phyloP scores from a whole-genome alignment of 2,113 vertebrate species.

The Galemys pyrenaicus region DNA sequence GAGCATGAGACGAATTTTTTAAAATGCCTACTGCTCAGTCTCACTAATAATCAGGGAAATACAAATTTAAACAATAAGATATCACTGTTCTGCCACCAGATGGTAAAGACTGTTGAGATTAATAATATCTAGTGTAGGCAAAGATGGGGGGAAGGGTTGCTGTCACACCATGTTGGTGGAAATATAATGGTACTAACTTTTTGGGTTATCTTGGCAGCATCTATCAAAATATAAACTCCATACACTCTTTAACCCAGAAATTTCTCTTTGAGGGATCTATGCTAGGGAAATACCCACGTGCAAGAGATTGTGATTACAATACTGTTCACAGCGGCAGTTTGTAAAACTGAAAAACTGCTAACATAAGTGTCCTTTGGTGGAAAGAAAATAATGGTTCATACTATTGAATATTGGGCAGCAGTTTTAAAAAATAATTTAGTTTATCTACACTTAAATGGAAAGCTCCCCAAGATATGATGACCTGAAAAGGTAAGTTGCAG shows the following conservation, averaged over 20 bases:
- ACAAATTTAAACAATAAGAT: background rate
- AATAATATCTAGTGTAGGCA: background rate
- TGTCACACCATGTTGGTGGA: background rate
- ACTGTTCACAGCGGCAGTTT: background rate
- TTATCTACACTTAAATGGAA: slow-evolving; percentile 12
- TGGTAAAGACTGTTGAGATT: slow-evolving; percentile 33
- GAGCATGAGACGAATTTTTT: background rate
- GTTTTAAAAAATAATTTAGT: background rate
- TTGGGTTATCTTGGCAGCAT: background rate
- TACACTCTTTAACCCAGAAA: background rate
- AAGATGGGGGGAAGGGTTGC: background rate
- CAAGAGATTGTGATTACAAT: background rate
- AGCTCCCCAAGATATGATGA: background rate
- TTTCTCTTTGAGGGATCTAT: background rate
- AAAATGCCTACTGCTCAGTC: background rate
- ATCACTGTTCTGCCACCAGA: background rate
- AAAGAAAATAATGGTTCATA: background rate
- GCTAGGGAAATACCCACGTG: background rate
- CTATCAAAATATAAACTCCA: background rate
- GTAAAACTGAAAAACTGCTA: slow-evolving; percentile 43
- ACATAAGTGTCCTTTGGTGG: slow-evolving; percentile 4
- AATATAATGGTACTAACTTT: background rate
- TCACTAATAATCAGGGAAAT: slow-evolving; percentile 1
- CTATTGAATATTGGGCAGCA: background rate
- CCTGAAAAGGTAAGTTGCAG: background rate